phyloP scores from a whole-genome alignment of 2,113 vertebrate species.

The Sorex fumeus region DNA sequence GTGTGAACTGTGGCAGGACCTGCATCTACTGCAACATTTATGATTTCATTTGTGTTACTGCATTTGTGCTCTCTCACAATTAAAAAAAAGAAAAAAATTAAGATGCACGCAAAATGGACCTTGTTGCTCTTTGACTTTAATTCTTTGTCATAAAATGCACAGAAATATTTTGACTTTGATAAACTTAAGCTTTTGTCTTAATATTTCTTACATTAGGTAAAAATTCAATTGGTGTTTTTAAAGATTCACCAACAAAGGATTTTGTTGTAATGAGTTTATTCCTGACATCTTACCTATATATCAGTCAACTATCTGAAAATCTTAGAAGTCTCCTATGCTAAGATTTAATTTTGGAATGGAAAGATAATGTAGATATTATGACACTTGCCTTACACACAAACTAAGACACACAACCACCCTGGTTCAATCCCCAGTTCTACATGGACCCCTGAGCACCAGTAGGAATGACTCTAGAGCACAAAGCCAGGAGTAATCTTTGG shows the following conservation, averaged over 20 bases:
- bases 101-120: not conserved
- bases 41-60: too few species aligned
- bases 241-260: not conserved
- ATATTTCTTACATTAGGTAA: not conserved
- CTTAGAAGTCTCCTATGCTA: not conserved
- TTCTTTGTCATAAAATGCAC: not conserved
- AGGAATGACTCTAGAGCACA: too few species aligned
- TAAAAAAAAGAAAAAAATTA: too few species aligned
- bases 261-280: not conserved
- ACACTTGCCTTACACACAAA: too few species aligned
- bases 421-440: too few species aligned
- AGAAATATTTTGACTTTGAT: not conserved
- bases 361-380: too few species aligned
- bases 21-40: too few species aligned
- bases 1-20: too few species aligned
- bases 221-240: slow-evolving; percentile 21
- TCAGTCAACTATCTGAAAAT: not conserved
- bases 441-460: too few species aligned
- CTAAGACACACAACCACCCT: too few species aligned
- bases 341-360: not conserved
- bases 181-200: not conserved
- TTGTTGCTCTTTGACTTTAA: not conserved
- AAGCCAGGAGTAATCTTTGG: too few species aligned
- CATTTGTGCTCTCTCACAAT: too few species aligned
- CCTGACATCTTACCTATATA: not conserved